phyloP scores from a whole-genome alignment of 35 echinoderm and acorn worm species.

The Ophiothrix spiculata region DNA sequence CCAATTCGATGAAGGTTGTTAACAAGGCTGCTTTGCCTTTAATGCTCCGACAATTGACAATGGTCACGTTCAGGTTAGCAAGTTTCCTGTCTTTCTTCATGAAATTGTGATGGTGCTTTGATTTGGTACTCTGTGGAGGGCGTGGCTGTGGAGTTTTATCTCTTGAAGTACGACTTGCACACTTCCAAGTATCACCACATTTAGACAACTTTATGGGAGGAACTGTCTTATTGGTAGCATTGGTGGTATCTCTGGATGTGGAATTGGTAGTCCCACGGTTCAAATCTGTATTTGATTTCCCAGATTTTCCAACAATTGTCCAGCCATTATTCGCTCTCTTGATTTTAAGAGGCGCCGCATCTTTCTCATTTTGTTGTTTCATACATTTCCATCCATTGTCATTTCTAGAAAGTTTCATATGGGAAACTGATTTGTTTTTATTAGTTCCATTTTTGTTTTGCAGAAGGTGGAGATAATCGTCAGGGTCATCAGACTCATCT shows the following conservation, averaged over 20 bases:
- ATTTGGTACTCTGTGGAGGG: too few species aligned
- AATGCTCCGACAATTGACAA: constrained; percentile 33
- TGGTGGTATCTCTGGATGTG: too few species aligned
- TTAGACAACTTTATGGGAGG: too few species aligned
- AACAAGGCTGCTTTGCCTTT: constrained; percentile 1
- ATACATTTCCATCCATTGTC: background rate
- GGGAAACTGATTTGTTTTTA: background rate
- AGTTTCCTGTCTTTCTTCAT: background rate
- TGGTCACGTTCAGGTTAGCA: background rate
- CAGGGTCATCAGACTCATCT: background rate
- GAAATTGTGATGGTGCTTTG: too few species aligned
- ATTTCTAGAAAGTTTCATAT: background rate
- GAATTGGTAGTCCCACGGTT: too few species aligned
- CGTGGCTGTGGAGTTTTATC: too few species aligned
- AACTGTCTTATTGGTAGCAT: too few species aligned
- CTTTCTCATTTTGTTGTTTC: background rate
- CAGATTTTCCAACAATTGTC: too few species aligned
- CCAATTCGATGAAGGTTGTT: background rate
- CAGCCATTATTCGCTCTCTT: background rate
- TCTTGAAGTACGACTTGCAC: too few species aligned
- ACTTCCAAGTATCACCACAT: too few species aligned
- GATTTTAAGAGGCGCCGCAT: background rate
- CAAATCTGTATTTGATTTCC: too few species aligned
- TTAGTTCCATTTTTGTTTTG: background rate
- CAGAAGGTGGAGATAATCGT: background rate